Base-by-base conservation (phyloP, 2,888 invertebrate species). In the Lasioglossum oenotherae region DNA sequence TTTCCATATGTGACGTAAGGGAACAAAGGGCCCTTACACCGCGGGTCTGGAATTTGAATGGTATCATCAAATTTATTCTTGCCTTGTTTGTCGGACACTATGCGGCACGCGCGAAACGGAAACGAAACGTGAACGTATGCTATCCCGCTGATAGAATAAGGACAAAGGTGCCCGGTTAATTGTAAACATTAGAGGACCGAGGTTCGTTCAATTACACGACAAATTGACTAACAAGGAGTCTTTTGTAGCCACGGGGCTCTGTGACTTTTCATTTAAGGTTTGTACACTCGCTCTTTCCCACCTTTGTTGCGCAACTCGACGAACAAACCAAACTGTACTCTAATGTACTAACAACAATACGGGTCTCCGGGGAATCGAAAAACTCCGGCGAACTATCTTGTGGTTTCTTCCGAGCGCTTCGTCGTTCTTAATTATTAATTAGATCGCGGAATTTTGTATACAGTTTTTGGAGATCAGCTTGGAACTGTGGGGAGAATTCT, bases 181-280 rank as follows among this genome's bases (percentile, higher is more conserved):
- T 69, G 35, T 69, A 69, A 69, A 69, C 35, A 69, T 69, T 69
- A 35, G 23, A 67, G 35, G 35, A 38, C 23, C 23, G 67, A 35
- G 67, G 19, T 69, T 38, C 67, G 64, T 64, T 64, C 64, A 64
- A 31, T 64, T 64, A 64, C 31, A 64, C 64, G 16, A 64, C 64
- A 64, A 64, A 64, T 64, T 31, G 64, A 64, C 2, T 64, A 64
- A 64, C 64, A 64, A 64, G 27, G 6, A 64, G 64, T 31, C 64
- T 64, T 31, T 64, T 64, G 64, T 31, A 6, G 31, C 64, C 27
- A 14, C 60, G 14, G 2, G 14, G 16, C 4, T 0, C 27, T 27
- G 5, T 27, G 14, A 27, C 60, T 27, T 27, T 60, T 60, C 60
- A 27, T 60, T 60, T 27, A 27, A 60, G 64, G 64, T 64, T 16